phyloP scores from a whole-genome alignment of 2,888 invertebrate genomes.

The Dugesia japonica region DNA sequence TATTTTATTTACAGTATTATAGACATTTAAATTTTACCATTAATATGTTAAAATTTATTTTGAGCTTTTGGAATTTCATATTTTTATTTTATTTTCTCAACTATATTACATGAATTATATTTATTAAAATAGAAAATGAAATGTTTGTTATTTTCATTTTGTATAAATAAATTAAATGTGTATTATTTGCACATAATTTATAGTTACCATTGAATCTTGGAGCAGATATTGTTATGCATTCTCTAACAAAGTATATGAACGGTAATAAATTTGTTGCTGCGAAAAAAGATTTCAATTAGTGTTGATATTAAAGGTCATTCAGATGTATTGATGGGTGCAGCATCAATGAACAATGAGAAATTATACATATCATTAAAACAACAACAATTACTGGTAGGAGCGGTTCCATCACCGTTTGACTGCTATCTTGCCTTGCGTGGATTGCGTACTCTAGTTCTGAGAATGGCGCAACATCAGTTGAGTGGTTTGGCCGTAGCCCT shows the following conservation, averaged over 20 bases:
- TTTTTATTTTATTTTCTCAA: no score
- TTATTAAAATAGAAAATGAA: not conserved
- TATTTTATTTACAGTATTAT: no score
- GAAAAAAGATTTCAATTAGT: not conserved
- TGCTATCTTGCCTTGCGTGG: conserved; percentile 68
- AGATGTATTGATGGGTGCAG: conserved; percentile 86
- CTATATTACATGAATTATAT: not conserved
- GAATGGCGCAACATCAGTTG: conserved; percentile 47
- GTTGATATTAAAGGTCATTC: conserved; percentile 58
- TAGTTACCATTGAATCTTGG: conserved; percentile 75
- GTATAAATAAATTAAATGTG: conserved; percentile 39
- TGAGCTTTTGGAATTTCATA: no score
- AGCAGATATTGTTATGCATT: conserved; percentile 75
- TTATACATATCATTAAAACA: conserved; percentile 61
- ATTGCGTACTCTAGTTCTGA: conserved; percentile 45
- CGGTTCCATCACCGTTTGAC: conserved; percentile 86
- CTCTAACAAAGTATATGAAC: conserved; percentile 90
- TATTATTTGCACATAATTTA: no score
- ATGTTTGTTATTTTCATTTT: no score
- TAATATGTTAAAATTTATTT: no score
- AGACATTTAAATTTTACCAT: no score
- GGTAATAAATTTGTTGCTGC: no score
- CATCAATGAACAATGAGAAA: conserved; percentile 59
- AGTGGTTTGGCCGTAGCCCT: conserved; percentile 45
- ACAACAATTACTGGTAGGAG: conserved; percentile 72